Evolutionary conservation across 2,888 invertebrate genomes (phyloP).

Genomic region (Craniophora ligustri): DNA sequence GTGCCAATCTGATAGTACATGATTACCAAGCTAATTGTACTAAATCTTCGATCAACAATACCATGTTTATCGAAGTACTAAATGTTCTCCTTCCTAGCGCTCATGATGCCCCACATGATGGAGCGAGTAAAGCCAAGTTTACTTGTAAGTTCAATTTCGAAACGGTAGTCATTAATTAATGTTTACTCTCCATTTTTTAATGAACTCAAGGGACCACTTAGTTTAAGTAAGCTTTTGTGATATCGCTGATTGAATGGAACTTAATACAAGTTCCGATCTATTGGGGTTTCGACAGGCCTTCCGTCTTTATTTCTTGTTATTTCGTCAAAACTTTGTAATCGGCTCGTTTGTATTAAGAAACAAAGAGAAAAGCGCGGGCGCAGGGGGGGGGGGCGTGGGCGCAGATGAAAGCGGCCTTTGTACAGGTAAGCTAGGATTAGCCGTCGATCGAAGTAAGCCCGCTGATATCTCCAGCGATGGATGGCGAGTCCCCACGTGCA

Average conservation of each 20-base stretch:
- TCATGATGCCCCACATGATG: no score
- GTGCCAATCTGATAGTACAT: no score
- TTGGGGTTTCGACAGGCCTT: neutral
- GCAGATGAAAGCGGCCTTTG: constrained; percentile 32
- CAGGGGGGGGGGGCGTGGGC: constrained; percentile 10
- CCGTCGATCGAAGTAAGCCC: constrained; percentile 38
- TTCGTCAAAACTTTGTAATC: constrained; percentile 19
- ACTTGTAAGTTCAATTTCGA: no score
- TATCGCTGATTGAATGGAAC: neutral
- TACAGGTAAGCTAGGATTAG: constrained; percentile 51
- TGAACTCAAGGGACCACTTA: no score
- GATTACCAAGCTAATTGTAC: no score
- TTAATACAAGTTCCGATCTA: neutral
- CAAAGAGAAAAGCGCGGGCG: constrained; percentile 7
- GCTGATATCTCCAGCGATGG: constrained; percentile 30
- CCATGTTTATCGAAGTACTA: no score
- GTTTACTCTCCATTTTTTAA: no score
- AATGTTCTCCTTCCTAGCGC: no score
- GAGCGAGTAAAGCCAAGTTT: no score
- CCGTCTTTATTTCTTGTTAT: neutral
- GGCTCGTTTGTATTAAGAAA: constrained; percentile 19
- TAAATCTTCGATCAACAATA: no score
- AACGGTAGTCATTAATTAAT: no score
- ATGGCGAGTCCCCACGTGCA: neutral
- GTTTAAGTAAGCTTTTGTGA: no score